Base-by-base conservation (phyloP, 2,113 vertebrate genomes). In the Nyctereutes procyonoides region DNA sequence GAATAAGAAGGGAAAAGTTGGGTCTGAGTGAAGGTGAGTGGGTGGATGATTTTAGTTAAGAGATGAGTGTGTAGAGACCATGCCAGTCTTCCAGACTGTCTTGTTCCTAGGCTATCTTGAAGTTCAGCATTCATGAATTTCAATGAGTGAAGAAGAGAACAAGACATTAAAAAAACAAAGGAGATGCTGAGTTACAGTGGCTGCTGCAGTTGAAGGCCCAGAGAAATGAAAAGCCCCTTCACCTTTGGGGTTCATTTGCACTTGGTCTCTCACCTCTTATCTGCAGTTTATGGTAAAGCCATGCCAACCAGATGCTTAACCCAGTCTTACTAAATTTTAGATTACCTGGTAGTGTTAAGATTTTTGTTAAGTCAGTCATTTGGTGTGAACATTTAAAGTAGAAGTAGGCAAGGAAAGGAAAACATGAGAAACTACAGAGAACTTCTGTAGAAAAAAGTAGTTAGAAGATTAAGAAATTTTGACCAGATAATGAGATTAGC, bases 401-500 rank as follows among this genome's bases (percentile, higher is more conserved):
- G 13, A 88, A 51, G 73, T 88, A 84, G 85, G 24, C 58, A 94
- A 93, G 26, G 43, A 86, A 83, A 63, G 43, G 30, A 89, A 85
- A 17, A 89, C 26, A 88, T 96, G 76, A 91, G 35, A 95, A 98
- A 79, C 76, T 93, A 84, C 7, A 71, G 24, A 62, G 53, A 56
- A 38, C 4, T 35, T 56, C 63, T 93, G 7, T 38, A 16, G 35
- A 63, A 77, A 58, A 58, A 80, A 62, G 19, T 81, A 79, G 58
- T 92, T 67, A 84, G 56, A 71, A 67, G 32, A n/a, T 76, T 92
- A 90, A 87, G 79, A n/a, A 97, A 79, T 80, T 86, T 67, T 83
- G 35, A 83, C 10, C 9, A 3, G 81, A 24, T 88, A 60, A 58
- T 67, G 65, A 55, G 26, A 80, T 91, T 20, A 93, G 48, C 35